Conservation (phyloP, 2,113 vertebrate genomes). For the Nothocercus julius region DNA sequence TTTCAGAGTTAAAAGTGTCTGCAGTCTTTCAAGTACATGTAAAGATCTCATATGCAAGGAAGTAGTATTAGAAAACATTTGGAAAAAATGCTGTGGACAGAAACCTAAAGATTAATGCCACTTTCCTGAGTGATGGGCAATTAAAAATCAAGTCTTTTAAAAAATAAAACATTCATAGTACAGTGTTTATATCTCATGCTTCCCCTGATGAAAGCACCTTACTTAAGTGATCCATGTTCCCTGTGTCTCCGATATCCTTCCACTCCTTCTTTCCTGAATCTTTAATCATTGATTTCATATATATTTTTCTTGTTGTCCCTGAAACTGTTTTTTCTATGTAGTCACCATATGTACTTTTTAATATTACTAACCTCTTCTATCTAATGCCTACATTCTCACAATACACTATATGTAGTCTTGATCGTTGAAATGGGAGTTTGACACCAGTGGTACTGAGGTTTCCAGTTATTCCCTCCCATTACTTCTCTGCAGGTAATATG, state of each 20-base stretch:
- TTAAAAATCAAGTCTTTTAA: neutral
- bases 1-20: neutral
- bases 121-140: fast-evolving
- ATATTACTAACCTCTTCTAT: neutral
- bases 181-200: neutral
- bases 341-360: neutral
- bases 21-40: neutral
- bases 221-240: neutral
- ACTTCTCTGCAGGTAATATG: neutral
- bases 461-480: neutral
- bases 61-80: neutral
- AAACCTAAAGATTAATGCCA: neutral
- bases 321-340: neutral
- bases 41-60: neutral
- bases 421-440: neutral
- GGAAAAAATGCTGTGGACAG: neutral
- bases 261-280: neutral
- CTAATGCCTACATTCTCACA: neutral
- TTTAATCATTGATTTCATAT: neutral
- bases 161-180: neutral
- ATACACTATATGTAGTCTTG: neutral
- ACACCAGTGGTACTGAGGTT: neutral
- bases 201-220: neutral
- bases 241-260: neutral
- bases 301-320: neutral